These are phyloP conservation scores for Engraulis encrasicolus DNA, from an alignment of 2,113 vertebrate species.

Conservation along the genomic window DNA sequence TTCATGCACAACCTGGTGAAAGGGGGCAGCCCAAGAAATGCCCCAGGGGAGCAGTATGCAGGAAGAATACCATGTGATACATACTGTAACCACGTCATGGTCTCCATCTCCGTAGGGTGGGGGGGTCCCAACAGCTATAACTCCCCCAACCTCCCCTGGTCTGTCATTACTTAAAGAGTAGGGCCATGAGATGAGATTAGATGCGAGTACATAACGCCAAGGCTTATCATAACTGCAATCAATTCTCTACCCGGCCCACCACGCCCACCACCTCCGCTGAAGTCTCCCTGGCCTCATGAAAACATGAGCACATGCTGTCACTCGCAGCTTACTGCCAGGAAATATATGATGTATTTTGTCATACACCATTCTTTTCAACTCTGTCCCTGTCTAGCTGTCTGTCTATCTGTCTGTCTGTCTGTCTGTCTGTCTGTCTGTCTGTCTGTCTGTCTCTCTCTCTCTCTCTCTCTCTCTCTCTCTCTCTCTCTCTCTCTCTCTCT, in stretches of 20 bases:
- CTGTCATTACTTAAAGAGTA: slow-evolving; percentile 37
- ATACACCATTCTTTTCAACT: neutral
- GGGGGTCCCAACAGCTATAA: neutral
- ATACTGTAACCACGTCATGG: too few relatives aligned
- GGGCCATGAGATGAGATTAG: slow-evolving; percentile 30
- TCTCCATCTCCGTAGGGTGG: too few relatives aligned
- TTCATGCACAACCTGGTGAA: too few relatives aligned
- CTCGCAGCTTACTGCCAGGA: too few relatives aligned
- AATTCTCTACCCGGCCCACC: neutral
- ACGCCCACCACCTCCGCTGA: too few relatives aligned
- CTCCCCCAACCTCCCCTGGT: slow-evolving; percentile 13
- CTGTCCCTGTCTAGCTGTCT: too few relatives aligned
- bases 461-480: neutral
- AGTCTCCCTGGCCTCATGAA: too few relatives aligned
- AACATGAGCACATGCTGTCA: too few relatives aligned
- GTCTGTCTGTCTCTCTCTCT: neutral
- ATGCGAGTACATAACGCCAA: neutral
- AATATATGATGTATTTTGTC: too few relatives aligned
- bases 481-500: slow-evolving; percentile 30
- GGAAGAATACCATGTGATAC: too few relatives aligned
- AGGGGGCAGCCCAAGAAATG: too few relatives aligned
- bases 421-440: neutral
- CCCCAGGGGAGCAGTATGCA: too few relatives aligned
- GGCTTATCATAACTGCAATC: neutral
- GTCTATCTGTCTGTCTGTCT: neutral